Base-by-base conservation (phyloP, 2,888 invertebrate genomes). In the Dione juno region DNA sequence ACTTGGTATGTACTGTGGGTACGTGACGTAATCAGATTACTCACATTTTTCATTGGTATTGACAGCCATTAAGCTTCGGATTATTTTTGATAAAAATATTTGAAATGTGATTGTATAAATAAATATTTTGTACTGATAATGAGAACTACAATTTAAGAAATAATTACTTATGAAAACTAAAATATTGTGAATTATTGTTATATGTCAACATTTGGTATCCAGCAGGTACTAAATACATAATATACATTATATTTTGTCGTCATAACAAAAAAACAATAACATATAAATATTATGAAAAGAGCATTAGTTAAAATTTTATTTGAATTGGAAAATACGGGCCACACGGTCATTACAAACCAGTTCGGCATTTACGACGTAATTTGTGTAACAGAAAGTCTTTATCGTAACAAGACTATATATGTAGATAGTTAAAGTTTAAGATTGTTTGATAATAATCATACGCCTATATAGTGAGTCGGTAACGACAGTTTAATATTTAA, bases 321-420 rank as follows among this genome's bases (percentile, higher is more conserved):
- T 43, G 59, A 59, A 41, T 59, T 41, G 21, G 59, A 43, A 61
- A 61, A 61, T 61, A 45, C 41, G 43, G 43, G 59, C 59, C 59
- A 59, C 61, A n/a, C 61, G 43, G 43, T 45, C 61, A 45, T 35
- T 35, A 61, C n/a, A 61, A 61, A 61, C 61, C 45, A 61, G 61
- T 61, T 61, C 28, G 28, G 45, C n/a, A 45, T 35, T 16, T 61
- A 45, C 61, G 61, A 61, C 61, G 61, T 61, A 61, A 61, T 61
- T 61, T 61, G 45, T 45, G 43, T 61, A 61, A 61, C 45, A 45
- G 43, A 61, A 43, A 61, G 43, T 45, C 21, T 43, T 43, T 43
- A 21, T 43, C n/a, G 43, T 28, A 21, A 59, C 43, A 43, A 59
- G 21, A 43, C 43, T 43, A 57, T 40, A 57, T 37, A 19, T 54